These are phyloP conservation scores for Digitonthophagus gazella DNA, from an alignment of 2,888 invertebrate species.

Conservation along the genomic window DNA sequence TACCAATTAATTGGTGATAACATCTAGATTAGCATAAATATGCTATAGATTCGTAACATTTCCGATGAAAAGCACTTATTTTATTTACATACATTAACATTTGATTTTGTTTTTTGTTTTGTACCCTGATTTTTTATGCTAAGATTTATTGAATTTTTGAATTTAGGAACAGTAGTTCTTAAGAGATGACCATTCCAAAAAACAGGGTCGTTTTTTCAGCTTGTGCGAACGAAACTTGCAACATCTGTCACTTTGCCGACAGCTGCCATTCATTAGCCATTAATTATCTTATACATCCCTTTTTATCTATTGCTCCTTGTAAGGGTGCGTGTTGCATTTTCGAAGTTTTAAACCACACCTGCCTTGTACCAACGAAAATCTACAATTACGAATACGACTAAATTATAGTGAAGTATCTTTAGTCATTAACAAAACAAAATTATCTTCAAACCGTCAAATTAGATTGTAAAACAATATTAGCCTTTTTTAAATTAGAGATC, in stretches of 20 bases:
- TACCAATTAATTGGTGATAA: neutral
- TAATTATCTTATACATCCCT: constrained; percentile 11
- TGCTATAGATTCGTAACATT: neutral
- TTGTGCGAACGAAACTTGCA: neutral
- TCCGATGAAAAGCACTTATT: neutral
- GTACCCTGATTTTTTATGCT: neutral
- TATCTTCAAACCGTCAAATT: neutral
- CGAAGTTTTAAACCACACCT: neutral
- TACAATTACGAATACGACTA: neutral
- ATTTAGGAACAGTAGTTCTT: neutral
- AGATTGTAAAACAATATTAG: too few species aligned
- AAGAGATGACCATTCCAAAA: neutral
- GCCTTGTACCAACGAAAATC: neutral
- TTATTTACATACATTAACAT: neutral
- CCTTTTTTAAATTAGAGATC: too few species aligned
- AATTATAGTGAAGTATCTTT: neutral
- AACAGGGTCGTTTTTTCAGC: neutral
- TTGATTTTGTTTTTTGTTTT: neutral
- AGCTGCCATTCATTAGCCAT: constrained; percentile 17
- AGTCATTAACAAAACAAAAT: neutral
- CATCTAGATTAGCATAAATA: neutral
- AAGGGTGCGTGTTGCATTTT: constrained; percentile 4
- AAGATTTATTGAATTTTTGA: neutral
- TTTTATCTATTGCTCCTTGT: constrained; percentile 12
- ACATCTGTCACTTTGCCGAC: constrained; percentile 12